Evolutionary conservation across 2,797 vertebrate species (phyloP).

Genomic region (Alectoris magna): DNA sequence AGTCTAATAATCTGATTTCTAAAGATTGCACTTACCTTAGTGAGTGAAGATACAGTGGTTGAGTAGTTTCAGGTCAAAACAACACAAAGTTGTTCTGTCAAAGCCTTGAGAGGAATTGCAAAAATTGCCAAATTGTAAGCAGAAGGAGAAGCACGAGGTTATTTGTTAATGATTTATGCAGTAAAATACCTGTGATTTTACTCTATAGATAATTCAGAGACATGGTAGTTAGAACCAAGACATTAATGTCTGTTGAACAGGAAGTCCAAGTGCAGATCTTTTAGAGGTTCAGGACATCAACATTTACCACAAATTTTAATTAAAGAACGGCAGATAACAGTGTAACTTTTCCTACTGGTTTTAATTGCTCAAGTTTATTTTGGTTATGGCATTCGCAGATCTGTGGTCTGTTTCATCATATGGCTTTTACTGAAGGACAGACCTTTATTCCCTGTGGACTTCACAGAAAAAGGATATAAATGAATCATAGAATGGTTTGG

Average conservation of each 20-base stretch:
- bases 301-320: background rate
- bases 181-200: background rate
- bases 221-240: background rate
- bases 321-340: background rate
- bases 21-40: background rate
- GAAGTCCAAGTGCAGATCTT: background rate
- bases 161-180: background rate
- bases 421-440: background rate
- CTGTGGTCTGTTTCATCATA: background rate
- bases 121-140: background rate
- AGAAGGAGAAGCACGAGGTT: background rate
- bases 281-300: background rate
- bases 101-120: background rate
- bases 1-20: background rate
- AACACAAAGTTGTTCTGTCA: background rate
- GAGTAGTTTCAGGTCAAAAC: background rate
- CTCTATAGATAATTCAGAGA: background rate
- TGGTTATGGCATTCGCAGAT: background rate
- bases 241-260: background rate
- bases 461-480: background rate
- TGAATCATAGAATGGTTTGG: background rate
- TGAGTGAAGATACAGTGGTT: background rate
- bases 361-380: background rate
- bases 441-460: background rate
- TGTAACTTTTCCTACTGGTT: background rate